Percentiles rank a stretch among this genome's conserved stretches.
These are phyloP conservation scores for Mimas tiliae DNA, from an alignment of 2,888 invertebrate genomes.

Conservation along the genomic window DNA sequence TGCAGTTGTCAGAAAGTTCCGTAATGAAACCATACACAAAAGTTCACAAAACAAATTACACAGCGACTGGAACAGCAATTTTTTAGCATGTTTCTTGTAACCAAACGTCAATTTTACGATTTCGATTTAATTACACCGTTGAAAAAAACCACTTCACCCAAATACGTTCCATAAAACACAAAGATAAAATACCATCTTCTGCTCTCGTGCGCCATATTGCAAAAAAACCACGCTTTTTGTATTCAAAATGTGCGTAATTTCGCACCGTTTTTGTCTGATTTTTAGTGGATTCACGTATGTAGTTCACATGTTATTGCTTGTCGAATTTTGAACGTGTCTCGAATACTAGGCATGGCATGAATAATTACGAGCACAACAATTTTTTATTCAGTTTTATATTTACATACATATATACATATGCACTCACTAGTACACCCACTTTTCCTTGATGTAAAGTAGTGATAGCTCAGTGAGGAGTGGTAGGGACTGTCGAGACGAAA, in stretches of 20 bases:
- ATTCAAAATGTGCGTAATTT: slow-evolving; percentile 22
- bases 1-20: no score
- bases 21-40: no score
- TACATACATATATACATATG: no score
- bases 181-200: not conserved
- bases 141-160: not conserved
- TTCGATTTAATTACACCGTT: no score
- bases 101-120: no score
- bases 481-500: no score
- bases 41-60: no score
- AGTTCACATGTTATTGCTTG: slow-evolving; percentile 20
- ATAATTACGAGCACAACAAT: not conserved
- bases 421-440: no score
- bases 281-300: slow-evolving; percentile 18
- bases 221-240: not conserved
- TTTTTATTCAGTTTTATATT: not conserved
- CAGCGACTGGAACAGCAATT: no score
- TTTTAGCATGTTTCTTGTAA: no score
- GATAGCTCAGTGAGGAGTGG: no score
- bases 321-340: not conserved
- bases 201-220: not conserved
- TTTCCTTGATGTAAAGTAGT: no score
- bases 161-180: not conserved
- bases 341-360: not conserved
- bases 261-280: slow-evolving; percentile 15